These are phyloP conservation scores for Plumapathes pennacea DNA, from an alignment of 92 coral and sea anemone species.

Conservation along the genomic window DNA sequence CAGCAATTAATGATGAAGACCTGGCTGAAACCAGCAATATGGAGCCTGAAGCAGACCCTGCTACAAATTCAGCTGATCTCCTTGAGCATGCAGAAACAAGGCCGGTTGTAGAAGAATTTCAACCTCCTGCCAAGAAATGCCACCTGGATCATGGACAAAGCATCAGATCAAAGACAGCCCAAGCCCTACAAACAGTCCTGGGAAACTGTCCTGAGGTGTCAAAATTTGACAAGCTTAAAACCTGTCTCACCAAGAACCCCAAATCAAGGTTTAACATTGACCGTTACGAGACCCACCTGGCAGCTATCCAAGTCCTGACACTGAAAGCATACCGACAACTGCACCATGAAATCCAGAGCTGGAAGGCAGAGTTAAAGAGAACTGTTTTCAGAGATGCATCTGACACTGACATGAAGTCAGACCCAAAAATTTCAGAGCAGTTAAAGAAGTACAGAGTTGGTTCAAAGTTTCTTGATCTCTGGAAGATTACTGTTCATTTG, in stretches of 20 bases:
- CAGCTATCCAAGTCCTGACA: conserved; percentile 29
- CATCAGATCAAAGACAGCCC: conserved; percentile 35
- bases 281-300: conserved; percentile 29
- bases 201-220: conserved; percentile 29
- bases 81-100: too few species aligned
- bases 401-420: not conserved
- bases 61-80: not conserved
- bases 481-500: conserved; percentile 35
- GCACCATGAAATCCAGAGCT: conserved; percentile 16
- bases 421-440: not conserved
- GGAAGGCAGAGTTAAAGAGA: conserved; percentile 5
- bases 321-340: conserved; percentile 32
- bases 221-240: conserved; percentile 29
- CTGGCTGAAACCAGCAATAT: too few species aligned
- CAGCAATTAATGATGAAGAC: too few species aligned
- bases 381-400: conserved; percentile 1
- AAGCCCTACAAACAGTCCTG: conserved; percentile 26
- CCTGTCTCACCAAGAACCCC: conserved; percentile 13
- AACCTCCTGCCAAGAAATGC: not conserved
- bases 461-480: conserved; percentile 13
- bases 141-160: not conserved
- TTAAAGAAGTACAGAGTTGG: conserved; percentile 8
- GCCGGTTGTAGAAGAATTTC: conserved; percentile 9
- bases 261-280: conserved; percentile 46
- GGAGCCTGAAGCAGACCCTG: too few species aligned